Conservation (phyloP, 2,888 invertebrate species). For the Chirona hameri region DNA sequence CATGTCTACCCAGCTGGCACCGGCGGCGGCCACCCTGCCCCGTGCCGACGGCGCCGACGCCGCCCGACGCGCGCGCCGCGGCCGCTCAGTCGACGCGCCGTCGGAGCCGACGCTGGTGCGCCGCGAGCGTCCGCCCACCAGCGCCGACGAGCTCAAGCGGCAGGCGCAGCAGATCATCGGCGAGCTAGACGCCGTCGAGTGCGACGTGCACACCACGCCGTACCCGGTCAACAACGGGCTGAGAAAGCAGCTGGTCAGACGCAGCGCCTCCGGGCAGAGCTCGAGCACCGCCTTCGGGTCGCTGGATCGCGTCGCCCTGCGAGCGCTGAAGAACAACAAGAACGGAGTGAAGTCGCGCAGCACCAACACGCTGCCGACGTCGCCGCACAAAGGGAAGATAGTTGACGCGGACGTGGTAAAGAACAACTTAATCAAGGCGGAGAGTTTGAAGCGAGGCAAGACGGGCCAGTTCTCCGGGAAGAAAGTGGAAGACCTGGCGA, state of each 20-base stretch:
- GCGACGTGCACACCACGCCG: background rate
- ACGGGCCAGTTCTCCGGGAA: background rate
- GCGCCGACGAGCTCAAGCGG: background rate
- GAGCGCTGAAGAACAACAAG: background rate
- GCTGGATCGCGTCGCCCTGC: background rate
- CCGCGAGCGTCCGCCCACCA: background rate
- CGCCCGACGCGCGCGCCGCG: background rate
- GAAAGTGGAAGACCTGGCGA: background rate
- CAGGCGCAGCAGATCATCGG: conserved; percentile 4
- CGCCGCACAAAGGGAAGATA: background rate
- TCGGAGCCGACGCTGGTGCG: background rate
- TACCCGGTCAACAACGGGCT: conserved; percentile 7
- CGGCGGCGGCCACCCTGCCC: background rate
- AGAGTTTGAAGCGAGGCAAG: background rate
- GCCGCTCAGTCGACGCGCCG: background rate
- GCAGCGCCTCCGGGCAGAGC: background rate
- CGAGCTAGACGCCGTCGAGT: background rate
- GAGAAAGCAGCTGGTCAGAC: background rate
- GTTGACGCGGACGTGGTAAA: background rate
- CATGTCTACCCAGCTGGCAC: background rate
- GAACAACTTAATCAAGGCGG: conserved; percentile 26
- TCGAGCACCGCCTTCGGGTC: background rate
- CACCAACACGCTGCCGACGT: background rate
- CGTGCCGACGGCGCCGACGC: background rate
- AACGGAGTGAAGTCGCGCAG: background rate